These are phyloP conservation scores for Rallus crepitans DNA, from an alignment of 2,797 vertebrate species.

Conservation along the genomic window DNA sequence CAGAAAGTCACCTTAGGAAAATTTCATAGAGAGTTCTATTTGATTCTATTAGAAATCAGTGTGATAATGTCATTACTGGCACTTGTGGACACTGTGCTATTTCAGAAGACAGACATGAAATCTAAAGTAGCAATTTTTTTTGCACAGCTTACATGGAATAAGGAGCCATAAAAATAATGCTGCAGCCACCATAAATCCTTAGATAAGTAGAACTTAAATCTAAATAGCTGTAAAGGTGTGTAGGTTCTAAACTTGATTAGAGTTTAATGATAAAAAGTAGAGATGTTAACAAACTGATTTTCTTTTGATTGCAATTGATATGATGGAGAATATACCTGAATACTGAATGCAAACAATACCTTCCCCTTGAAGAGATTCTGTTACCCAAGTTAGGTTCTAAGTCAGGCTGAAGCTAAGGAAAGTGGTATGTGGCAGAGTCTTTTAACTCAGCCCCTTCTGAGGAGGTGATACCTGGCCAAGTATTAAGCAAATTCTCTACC, in stretches of 20 bases:
- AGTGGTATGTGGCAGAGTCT: fast-evolving
- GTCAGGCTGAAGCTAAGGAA: background rate
- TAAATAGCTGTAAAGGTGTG: background rate
- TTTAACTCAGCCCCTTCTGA: background rate
- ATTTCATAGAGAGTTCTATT: background rate
- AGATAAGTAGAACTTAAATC: background rate
- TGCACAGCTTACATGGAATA: background rate
- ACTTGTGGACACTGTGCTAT: background rate
- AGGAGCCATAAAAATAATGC: background rate
- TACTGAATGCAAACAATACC: background rate
- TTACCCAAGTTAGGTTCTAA: background rate
- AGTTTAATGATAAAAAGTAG: background rate
- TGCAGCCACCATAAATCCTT: background rate
- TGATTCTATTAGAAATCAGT: background rate
- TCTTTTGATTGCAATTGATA: background rate
- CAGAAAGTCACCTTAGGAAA: background rate
- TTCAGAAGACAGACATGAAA: background rate
- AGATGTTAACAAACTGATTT: background rate
- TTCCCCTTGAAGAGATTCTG: background rate
- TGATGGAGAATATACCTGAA: background rate
- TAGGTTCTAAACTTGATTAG: background rate
- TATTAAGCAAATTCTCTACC: background rate
- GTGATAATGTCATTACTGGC: background rate
- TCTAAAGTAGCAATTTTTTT: background rate
- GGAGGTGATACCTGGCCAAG: background rate